A percentile compares a stretch with the other conserved stretches of the same genome.
phyloP scores from a whole-genome alignment of 2,797 vertebrate species.

The Siniperca undulata region DNA sequence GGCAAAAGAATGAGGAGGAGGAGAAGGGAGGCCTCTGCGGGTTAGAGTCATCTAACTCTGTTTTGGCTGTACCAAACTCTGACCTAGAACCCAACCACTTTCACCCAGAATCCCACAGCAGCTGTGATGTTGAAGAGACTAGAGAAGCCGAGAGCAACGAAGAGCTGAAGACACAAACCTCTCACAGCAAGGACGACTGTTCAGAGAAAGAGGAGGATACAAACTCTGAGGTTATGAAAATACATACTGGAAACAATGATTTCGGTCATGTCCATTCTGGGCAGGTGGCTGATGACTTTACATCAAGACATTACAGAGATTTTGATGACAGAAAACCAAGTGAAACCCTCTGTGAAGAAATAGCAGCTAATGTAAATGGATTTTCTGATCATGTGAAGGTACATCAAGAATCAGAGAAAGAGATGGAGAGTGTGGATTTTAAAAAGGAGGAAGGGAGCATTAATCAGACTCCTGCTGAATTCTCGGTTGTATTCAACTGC shows the following conservation, averaged over 20 bases:
- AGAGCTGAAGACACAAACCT: constrained; percentile 30
- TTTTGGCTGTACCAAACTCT: constrained; percentile 25
- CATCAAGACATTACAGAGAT: background rate
- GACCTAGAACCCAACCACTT: constrained; percentile 47
- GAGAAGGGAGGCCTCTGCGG: constrained; percentile 20
- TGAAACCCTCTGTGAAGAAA: background rate
- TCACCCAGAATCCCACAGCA: constrained; percentile 37
- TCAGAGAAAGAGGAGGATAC: constrained; percentile 21
- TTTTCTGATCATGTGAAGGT: constrained; percentile 12
- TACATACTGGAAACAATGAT: background rate
- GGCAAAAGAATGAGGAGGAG: constrained; percentile 54
- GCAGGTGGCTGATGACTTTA: constrained; percentile 1
- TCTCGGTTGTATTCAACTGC: background rate
- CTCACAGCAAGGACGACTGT: background rate
- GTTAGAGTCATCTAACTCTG: constrained; percentile 21
- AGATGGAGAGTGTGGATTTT: background rate
- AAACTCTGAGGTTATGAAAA: constrained; percentile 17
- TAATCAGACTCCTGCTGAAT: background rate
- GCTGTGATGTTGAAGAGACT: constrained; percentile 32
- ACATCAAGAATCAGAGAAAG: constrained; percentile 5
- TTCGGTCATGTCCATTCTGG: background rate
- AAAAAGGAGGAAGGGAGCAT: constrained; percentile 4
- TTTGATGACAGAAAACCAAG: background rate
- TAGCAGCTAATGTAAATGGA: background rate
- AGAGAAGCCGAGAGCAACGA: constrained; percentile 25